phyloP scores from a whole-genome alignment of 2,113 vertebrate species.

The Mormyrus lacerda region DNA sequence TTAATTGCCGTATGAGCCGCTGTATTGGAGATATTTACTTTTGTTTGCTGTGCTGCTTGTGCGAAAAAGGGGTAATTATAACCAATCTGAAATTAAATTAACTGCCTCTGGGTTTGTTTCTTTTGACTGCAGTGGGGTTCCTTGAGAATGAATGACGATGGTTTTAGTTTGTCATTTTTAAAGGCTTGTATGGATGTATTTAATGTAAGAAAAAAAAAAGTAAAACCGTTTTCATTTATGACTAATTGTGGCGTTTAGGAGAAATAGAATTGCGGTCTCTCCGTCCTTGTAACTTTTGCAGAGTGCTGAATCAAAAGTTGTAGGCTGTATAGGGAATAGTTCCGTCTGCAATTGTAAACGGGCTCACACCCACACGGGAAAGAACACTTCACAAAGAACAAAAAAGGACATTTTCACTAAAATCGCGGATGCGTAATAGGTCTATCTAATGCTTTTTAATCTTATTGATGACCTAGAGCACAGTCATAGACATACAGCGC shows the following conservation, averaged over 20 bases:
- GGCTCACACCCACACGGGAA: conserved; percentile 41
- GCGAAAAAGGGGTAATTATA: conserved; percentile 35
- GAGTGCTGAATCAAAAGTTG: conserved; percentile 6
- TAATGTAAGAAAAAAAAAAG: neutral
- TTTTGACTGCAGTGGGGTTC: neutral
- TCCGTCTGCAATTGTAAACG: conserved; percentile 35
- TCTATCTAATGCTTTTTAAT: neutral
- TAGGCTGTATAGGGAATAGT: neutral
- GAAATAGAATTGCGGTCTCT: neutral
- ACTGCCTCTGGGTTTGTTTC: conserved; percentile 35
- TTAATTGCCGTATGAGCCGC: conserved; percentile 51
- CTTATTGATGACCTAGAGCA: neutral
- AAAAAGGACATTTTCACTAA: conserved; percentile 31
- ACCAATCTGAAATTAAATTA: conserved; percentile 52
- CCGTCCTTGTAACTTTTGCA: neutral
- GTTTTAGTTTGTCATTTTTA: neutral
- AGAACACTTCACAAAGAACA: conserved; percentile 27
- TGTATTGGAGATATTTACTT: conserved; percentile 52
- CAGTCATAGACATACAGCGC: neutral
- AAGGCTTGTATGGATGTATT: neutral
- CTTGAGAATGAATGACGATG: neutral
- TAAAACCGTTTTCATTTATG: neutral
- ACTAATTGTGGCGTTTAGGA: neutral
- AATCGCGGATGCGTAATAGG: neutral
- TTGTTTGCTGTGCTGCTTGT: conserved; percentile 38